These are phyloP conservation scores for Noctua janthe DNA, from an alignment of 2,888 invertebrate genomes.

Conservation along the genomic window DNA sequence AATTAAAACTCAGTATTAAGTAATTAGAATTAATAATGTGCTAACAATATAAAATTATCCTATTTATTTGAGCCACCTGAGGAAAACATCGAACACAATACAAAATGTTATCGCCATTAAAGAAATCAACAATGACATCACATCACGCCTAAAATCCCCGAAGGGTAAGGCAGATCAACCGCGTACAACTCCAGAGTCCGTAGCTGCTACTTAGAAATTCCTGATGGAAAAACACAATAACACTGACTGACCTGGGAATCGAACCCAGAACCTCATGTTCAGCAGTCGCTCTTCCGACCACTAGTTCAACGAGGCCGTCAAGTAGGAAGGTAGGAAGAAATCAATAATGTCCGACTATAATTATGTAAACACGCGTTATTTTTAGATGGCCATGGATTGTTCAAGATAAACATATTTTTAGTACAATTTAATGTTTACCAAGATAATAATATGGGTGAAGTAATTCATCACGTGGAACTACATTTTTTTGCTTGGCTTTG, in stretches of 20 bases:
- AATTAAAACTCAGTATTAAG: neutral
- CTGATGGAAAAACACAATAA: neutral
- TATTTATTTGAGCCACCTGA: neutral
- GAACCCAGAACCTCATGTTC: neutral
- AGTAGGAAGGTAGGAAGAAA: neutral
- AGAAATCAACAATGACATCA: neutral
- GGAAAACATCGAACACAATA: neutral
- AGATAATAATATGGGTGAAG: neutral
- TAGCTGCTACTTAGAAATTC: neutral
- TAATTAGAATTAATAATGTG: neutral
- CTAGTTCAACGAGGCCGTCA: neutral
- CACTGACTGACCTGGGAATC: neutral
- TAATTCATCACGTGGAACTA: conserved; percentile 23
- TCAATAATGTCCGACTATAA: conserved; percentile 11
- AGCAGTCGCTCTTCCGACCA: neutral
- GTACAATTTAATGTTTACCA: conserved; percentile 25
- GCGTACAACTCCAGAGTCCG: neutral
- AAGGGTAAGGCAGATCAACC: neutral
- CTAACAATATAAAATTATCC: neutral
- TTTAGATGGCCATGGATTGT: conserved; percentile 49
- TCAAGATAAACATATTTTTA: conserved; percentile 42
- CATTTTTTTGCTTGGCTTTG: conserved; percentile 8
- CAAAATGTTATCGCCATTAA: neutral
- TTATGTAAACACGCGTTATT: conserved; percentile 29
- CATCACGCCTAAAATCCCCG: neutral